A percentile compares a stretch with the other conserved stretches of the same genome.
These are phyloP conservation scores for Bucco capensis DNA, from an alignment of 2,113 vertebrate genomes.

Conservation along the genomic window DNA sequence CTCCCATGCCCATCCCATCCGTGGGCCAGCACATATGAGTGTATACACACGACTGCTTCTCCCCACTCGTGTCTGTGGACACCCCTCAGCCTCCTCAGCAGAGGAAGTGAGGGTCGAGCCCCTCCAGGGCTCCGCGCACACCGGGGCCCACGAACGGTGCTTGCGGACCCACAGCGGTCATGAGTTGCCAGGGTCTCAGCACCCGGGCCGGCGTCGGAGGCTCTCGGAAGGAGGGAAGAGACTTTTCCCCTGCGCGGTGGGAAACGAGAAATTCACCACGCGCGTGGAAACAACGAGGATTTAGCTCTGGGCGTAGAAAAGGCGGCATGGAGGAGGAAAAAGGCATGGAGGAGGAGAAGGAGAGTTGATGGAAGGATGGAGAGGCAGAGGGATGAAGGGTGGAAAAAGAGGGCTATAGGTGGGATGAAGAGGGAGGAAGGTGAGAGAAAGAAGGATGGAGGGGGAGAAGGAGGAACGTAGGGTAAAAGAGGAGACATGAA, in stretches of 20 bases:
- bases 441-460: background rate
- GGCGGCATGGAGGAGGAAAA: background rate
- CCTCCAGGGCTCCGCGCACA: background rate
- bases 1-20: background rate
- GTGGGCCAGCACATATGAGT: background rate
- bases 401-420: background rate
- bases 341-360: background rate
- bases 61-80: background rate
- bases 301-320: background rate
- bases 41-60: background rate
- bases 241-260: rapidly evolving
- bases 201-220: rapidly evolving
- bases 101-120: background rate
- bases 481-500: background rate
- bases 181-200: background rate
- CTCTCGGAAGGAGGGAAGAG: background rate
- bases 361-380: background rate
- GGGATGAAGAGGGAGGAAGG: background rate
- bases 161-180: background rate
- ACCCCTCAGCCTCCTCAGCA: background rate
- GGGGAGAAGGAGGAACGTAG: background rate
- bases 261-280: background rate
- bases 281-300: background rate
- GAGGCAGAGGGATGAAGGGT: background rate
- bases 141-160: background rate